phyloP scores from a whole-genome alignment of 2,888 invertebrate species.

The Gandaritis pyraliata region DNA sequence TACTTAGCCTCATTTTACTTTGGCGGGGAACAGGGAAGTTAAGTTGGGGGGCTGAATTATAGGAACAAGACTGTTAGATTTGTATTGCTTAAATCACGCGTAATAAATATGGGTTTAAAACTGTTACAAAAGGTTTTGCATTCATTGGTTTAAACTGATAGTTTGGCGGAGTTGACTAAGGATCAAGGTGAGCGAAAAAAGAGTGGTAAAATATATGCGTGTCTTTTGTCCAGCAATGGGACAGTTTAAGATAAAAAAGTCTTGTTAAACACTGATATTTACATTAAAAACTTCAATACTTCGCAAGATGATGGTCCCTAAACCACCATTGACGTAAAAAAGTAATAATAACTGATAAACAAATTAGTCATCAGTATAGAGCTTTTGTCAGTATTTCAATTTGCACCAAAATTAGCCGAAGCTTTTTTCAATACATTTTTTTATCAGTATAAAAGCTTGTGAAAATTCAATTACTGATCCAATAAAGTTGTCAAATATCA shows the following conservation, averaged over 20 bases:
- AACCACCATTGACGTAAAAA: neutral
- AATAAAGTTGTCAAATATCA: constrained; percentile 76
- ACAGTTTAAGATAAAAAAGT: too few relatives aligned
- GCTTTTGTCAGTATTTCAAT: constrained; percentile 46
- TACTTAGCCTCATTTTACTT: constrained; percentile 26
- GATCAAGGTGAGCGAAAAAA: too few relatives aligned
- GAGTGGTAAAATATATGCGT: too few relatives aligned
- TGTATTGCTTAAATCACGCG: too few relatives aligned
- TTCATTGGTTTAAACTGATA: too few relatives aligned
- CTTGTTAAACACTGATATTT: too few relatives aligned
- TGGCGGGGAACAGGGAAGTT: neutral
- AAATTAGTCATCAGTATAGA: constrained; percentile 13
- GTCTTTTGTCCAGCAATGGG: too few relatives aligned
- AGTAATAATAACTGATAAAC: constrained; percentile 9
- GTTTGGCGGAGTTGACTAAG: too few relatives aligned
- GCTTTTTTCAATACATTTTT: constrained; percentile 58
- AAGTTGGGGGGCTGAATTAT: constrained; percentile 14
- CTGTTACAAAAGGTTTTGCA: too few relatives aligned
- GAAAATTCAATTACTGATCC: constrained; percentile 72
- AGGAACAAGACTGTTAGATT: constrained; percentile 6
- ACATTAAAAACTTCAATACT: neutral
- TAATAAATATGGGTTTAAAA: too few relatives aligned
- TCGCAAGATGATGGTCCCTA: neutral
- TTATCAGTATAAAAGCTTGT: constrained; percentile 65
- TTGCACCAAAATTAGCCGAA: constrained; percentile 45